Evolutionary conservation across 2,113 vertebrate genomes (phyloP).

Genomic region (Oncorhynchus keta): DNA sequence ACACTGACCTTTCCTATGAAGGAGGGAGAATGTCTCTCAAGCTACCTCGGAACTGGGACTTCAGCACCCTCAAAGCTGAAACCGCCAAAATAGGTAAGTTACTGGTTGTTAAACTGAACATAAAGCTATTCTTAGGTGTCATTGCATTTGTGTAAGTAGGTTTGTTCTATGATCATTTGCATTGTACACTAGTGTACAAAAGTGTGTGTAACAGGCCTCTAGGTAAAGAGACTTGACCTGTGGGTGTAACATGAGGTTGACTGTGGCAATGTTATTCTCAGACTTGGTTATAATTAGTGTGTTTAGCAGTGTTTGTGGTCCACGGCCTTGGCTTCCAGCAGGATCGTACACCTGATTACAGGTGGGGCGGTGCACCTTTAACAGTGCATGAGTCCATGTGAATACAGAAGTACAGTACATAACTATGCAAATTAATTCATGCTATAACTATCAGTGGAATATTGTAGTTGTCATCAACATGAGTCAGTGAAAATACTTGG

Average conservation of each 20-base stretch:
- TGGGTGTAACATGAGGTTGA: no score
- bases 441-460: no score
- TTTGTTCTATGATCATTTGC: neutral
- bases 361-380: neutral
- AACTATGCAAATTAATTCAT: no score
- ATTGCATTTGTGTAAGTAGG: neutral
- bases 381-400: no score
- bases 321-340: no score
- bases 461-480: no score
- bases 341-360: neutral
- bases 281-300: no score
- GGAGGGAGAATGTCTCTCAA: constrained; percentile 88
- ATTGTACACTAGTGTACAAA: neutral
- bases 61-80: constrained; percentile 84
- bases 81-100: constrained; percentile 84
- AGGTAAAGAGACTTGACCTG: neutral
- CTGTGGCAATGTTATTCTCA: no score
- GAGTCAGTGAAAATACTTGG: no score
- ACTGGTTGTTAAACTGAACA: no score
- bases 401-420: no score
- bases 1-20: constrained; percentile 45
- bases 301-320: no score
- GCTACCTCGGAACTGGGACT: constrained; percentile 92
- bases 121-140: neutral
- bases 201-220: constrained; percentile 8